Evolutionary conservation across 1,140 invertebrate species (phyloP).

Genomic region (Nasonia giraulti): DNA sequence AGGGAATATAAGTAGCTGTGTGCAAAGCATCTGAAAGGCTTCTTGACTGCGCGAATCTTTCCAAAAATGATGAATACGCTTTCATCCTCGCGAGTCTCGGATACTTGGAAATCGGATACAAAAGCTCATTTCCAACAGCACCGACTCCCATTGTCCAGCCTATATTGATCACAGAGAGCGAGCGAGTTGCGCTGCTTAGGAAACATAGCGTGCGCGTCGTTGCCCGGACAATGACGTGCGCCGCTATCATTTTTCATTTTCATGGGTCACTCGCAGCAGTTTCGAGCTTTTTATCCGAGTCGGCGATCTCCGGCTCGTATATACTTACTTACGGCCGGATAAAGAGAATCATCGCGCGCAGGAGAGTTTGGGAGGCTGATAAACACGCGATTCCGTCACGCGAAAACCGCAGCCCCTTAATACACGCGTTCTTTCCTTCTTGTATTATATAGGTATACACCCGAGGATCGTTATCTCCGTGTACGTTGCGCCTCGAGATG

Average conservation of each 20-base stretch:
- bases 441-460: neutral
- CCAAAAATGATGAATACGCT: constrained; percentile 33
- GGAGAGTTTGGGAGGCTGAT: constrained; percentile 57
- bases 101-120: neutral
- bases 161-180: neutral
- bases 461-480: neutral
- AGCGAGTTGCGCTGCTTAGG: neutral
- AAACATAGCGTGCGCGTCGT: constrained; percentile 52
- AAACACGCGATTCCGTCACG: constrained; percentile 62
- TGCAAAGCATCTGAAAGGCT: neutral
- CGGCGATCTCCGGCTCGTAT: constrained; percentile 51
- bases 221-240: constrained; percentile 60
- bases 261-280: constrained; percentile 58
- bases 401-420: constrained; percentile 44
- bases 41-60: constrained; percentile 26
- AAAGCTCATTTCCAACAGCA: neutral
- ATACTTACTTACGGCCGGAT: constrained; percentile 37
- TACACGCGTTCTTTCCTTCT: neutral
- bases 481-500: no score
- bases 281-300: constrained; percentile 57
- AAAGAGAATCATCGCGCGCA: constrained; percentile 59
- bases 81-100: no score
- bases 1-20: constrained; percentile 14
- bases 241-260: constrained; percentile 64
- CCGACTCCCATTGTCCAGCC: neutral